Percentiles rank a stretch among this genome's conserved stretches.
phyloP scores from a whole-genome alignment of 2,888 invertebrate species.

The Tetragnatha montana region DNA sequence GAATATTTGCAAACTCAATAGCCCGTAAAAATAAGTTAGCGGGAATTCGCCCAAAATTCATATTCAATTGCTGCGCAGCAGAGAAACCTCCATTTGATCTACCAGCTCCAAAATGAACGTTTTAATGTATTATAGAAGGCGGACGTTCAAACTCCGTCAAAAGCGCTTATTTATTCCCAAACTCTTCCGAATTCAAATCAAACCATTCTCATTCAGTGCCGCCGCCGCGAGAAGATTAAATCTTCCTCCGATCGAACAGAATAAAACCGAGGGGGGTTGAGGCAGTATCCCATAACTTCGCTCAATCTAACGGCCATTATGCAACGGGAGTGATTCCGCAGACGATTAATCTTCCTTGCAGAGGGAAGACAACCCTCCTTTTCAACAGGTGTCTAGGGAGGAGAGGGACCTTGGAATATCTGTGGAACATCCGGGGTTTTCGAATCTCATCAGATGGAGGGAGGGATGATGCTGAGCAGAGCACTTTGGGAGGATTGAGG shows the following conservation, averaged over 20 bases:
- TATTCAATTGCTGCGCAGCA: no score
- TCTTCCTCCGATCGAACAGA: background rate
- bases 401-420: constrained; percentile 10
- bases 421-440: background rate
- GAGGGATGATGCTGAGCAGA: background rate
- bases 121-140: background rate
- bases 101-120: background rate
- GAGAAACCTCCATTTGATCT: background rate
- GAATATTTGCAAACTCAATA: no score
- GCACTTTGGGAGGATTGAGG: background rate
- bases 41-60: no score
- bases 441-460: constrained; percentile 26
- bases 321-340: constrained; percentile 24
- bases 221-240: constrained; percentile 5
- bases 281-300: constrained; percentile 25
- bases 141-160: background rate
- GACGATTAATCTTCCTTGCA: constrained; percentile 55
- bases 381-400: constrained; percentile 64
- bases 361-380: constrained; percentile 23
- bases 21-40: no score
- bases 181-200: background rate
- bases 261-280: background rate
- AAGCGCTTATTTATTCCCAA: background rate
- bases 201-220: background rate
- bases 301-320: constrained; percentile 44